These are phyloP conservation scores for Criorhina ranunculi DNA, from an alignment of 2,888 invertebrate genomes.

Conservation along the genomic window DNA sequence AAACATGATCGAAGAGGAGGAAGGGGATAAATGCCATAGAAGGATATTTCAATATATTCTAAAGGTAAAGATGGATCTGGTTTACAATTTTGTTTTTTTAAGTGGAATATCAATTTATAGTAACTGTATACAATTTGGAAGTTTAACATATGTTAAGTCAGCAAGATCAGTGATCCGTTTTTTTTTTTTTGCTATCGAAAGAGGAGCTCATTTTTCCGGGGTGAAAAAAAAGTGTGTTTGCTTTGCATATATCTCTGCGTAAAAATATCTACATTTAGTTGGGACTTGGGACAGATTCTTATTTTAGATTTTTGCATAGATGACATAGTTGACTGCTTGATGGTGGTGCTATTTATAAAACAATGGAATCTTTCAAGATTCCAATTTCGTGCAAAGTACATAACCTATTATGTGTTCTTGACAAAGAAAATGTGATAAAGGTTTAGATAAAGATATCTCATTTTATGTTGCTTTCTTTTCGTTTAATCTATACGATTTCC, in stretches of 20 bases:
- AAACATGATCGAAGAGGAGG: constrained; percentile 65
- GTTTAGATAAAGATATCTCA: too few relatives aligned
- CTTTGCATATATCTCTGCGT: constrained; percentile 16
- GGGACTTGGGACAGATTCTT: constrained; percentile 26
- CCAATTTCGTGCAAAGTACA: constrained; percentile 42
- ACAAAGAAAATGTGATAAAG: background rate
- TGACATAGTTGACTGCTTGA: constrained; percentile 1
- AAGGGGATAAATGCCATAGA: constrained; percentile 64
- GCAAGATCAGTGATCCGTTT: constrained; percentile 23
- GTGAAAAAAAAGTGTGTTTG: constrained; percentile 8
- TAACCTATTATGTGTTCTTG: background rate
- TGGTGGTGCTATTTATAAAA: constrained; percentile 51
- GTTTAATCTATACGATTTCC: too few relatives aligned
- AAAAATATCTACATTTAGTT: constrained; percentile 14
- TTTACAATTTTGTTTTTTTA: constrained; percentile 3
- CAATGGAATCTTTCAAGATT: constrained; percentile 44
- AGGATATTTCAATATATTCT: constrained; percentile 72
- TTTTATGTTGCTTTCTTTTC: too few relatives aligned
- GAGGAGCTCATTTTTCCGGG: background rate
- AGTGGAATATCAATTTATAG: background rate
- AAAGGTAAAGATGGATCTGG: constrained; percentile 48
- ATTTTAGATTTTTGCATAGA: constrained; percentile 35
- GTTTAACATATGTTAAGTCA: background rate
- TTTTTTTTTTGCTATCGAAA: constrained; percentile 1
- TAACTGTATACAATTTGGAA: background rate